Evolutionary conservation across 1,140 invertebrate species (phyloP), one percentile per base, ranked within the genome.

Genomic region (Drosophila ironensis): DNA sequence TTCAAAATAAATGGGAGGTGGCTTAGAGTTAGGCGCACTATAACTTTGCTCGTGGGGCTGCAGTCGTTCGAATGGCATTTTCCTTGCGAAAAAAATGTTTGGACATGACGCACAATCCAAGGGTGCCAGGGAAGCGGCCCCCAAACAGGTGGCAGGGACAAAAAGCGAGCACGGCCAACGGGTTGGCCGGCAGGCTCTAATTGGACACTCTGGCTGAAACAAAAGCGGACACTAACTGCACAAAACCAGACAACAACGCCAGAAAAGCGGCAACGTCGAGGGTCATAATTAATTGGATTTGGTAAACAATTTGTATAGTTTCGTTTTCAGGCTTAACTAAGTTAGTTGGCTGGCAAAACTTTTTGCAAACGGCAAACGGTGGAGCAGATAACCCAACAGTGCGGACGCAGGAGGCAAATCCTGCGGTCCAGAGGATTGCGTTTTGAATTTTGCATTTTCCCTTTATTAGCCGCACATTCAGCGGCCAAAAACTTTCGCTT

Each of bases 261-360:
- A 19, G 20, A 22, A 14, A n/a, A n/a, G n/a, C 19, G 38, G 9
- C 2, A 17, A 40, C n/a, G 54, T 16, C 6, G 19, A 44, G 46
- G 60, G 40, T 24, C 60, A 45, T 53, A 66, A 67, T 68, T 68
- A 68, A 68, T 68, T 68, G 41, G 33, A 68, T 56, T 68, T 67
- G 48, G 48, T 67, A 68, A 68, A 67, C 64, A 68, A 54, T 68
- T 68, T 68, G 66, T 67, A 37, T 51, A 47, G 60, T 28, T 63
- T 60, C 59, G 28, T 57, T 70, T 56, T 59, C 42, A 35, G 53
- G 25, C 35, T 22, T 71, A 70, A 70, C 51, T 47, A 48, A 70
- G 28, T 71, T 54, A 70, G 38, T 60, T 42, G 19, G 8, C 24
- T 38, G 27, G 17, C 30, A 63, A 57, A 61, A 60, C 42, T 63